Evolutionary conservation across 2,113 vertebrate species (phyloP).

Genomic region (Cyanoderma ruficeps): DNA sequence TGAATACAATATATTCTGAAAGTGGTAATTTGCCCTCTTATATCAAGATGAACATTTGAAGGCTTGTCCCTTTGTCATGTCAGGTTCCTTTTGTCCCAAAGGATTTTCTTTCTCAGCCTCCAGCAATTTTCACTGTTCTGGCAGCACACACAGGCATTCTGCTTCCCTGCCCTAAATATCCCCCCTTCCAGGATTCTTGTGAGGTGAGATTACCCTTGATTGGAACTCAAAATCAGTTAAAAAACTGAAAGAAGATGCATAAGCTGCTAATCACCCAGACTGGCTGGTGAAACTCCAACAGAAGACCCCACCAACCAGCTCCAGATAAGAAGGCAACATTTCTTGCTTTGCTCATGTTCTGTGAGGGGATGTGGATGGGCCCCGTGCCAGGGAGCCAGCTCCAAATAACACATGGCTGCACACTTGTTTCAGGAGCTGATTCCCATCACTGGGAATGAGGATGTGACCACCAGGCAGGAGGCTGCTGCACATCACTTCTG

Average conservation of each 20-base stretch:
- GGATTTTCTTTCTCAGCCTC: not conserved
- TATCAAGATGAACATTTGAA: not conserved
- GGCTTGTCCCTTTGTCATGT: not conserved
- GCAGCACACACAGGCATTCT: not conserved
- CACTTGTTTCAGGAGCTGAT: not conserved
- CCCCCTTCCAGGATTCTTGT: not conserved
- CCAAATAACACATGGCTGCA: not conserved
- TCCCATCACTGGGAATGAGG: not conserved
- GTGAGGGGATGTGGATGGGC: rapidly evolving
- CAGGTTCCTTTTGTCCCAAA: not conserved
- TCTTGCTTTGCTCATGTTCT: not conserved
- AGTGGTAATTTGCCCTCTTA: not conserved
- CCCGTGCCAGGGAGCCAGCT: not conserved
- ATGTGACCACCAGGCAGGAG: not conserved
- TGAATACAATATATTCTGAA: not conserved
- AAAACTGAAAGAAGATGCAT: not conserved
- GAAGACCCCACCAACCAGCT: not conserved
- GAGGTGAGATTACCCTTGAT: not conserved
- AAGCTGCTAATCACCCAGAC: not conserved
- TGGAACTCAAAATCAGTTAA: not conserved
- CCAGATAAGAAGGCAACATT: not conserved
- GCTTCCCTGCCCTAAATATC: not conserved
- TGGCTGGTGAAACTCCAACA: not conserved
- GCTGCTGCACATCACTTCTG: not conserved
- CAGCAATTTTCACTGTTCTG: not conserved